phyloP scores from a whole-genome alignment of 92 coral and sea anemone genomes.

The Palythoa heliodiscus region DNA sequence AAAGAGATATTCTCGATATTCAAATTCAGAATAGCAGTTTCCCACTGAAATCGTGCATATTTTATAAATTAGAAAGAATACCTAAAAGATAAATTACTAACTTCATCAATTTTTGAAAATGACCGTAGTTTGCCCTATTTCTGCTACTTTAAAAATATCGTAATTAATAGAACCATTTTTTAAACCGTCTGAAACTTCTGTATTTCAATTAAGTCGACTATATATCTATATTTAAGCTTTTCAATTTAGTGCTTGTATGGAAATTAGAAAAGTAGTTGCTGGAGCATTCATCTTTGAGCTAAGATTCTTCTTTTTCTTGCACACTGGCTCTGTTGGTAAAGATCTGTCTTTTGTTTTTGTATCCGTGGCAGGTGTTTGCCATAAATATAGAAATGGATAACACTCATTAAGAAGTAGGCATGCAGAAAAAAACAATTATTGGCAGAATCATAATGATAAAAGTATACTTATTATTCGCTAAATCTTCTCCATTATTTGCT shows the following conservation, averaged over 20 bases:
- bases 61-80: no score
- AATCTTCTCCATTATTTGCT: no score
- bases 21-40: no score
- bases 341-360: slow-evolving; percentile 3
- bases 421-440: no score
- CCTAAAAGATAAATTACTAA: neutral
- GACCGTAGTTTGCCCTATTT: neutral
- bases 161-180: neutral
- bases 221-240: neutral
- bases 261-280: neutral
- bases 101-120: neutral
- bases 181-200: neutral
- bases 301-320: neutral
- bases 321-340: neutral
- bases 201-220: neutral
- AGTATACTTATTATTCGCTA: no score
- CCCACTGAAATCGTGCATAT: no score
- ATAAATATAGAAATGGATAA: neutral
- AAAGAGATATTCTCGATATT: no score
- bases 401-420: neutral
- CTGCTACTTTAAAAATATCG: neutral
- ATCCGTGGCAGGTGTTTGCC: slow-evolving; percentile 27
- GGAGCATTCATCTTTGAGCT: neutral
- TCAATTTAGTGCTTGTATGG: neutral
- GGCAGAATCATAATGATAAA: no score